Base-by-base conservation (phyloP, 2,797 vertebrate genomes). In the Mormyrops attenuatus region DNA sequence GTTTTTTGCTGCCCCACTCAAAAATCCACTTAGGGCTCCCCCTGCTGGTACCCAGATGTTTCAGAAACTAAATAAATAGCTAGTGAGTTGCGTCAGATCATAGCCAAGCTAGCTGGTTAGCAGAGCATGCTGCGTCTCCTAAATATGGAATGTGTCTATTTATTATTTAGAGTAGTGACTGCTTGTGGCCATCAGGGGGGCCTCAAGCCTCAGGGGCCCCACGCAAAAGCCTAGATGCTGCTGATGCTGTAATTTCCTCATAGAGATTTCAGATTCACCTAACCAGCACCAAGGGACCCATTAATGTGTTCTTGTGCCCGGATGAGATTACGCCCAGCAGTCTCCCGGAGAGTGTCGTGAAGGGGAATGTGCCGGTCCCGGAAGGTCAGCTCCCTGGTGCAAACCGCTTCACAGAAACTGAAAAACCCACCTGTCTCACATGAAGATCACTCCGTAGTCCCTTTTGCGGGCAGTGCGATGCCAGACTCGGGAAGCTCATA, bases 181-280 rank as follows among this genome's bases (percentile, higher is more conserved):
- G 30, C 38, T 38, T 73, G 66, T 73, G 30, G 30, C 66, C 66
- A 38, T 0, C 30, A 73, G 66, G 66, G 50, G 66, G 30, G 13
- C 13, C 22, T 30, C 22, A 66, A 38, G 38, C 13, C 30, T 38
- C 30, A 73, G 66, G 66, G 66, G 30, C 5, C 66, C 66, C 66
- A 34, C 13, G 0, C 66, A 69, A 34, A 34, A 69, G 30, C 66
- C 15, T 15, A 4, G 66, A 73, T 17, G 13, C 30, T 73, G 34
- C 66, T 73, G 66, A 73, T 73, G 30, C 4, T 55, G 20, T 60
- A 38, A 13, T 91, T 63, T 92, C 2, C 11, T 93, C 91, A 91
- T 93, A 99, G 98, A 97, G 96, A 94, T 96, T 98, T 90, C 96
- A 98, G 92, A 97, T 99, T 92, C 98, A 98, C 93, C 96, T 99